These are phyloP conservation scores for Tachina fera DNA, from an alignment of 2,888 invertebrate genomes.

Conservation along the genomic window DNA sequence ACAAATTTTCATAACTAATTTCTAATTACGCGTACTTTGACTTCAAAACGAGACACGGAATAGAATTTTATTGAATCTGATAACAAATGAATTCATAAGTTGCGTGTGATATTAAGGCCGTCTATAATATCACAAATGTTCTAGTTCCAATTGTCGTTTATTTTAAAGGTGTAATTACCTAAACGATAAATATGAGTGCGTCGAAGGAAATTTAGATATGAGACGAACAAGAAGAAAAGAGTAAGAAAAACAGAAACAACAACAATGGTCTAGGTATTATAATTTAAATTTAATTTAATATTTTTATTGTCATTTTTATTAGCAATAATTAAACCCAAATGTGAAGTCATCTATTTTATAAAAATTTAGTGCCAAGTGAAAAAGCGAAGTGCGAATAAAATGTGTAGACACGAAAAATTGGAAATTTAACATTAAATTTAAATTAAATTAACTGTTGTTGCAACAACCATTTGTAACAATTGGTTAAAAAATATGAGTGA, in stretches of 20 bases:
- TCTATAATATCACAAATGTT: slow-evolving; percentile 38
- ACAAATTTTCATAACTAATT: background rate
- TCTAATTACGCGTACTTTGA: background rate
- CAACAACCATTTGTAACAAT: background rate
- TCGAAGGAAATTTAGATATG: slow-evolving; percentile 44
- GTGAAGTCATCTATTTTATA: slow-evolving; percentile 41
- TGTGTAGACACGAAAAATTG: slow-evolving; percentile 16
- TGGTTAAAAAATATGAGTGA: too few relatives aligned
- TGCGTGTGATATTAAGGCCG: slow-evolving; percentile 26
- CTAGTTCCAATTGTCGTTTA: slow-evolving; percentile 11
- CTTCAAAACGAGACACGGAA: background rate
- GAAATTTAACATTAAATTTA: slow-evolving; percentile 5
- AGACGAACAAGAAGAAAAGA: slow-evolving; percentile 2
- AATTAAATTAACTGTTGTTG: slow-evolving; percentile 18
- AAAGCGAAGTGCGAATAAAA: slow-evolving; percentile 37
- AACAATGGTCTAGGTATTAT: slow-evolving; percentile 4
- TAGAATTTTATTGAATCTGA: background rate
- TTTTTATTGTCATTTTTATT: slow-evolving; percentile 31
- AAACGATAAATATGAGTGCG: slow-evolving; percentile 27
- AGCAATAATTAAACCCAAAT: slow-evolving; percentile 46
- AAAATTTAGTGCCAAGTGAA: slow-evolving; percentile 45
- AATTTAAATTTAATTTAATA: slow-evolving; percentile 44
- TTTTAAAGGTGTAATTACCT: slow-evolving; percentile 43
- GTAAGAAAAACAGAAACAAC: slow-evolving; percentile 19
- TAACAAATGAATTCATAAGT: background rate